phyloP scores from a whole-genome alignment of 2,888 invertebrate genomes.

The Hirtodrosophila duncani region DNA sequence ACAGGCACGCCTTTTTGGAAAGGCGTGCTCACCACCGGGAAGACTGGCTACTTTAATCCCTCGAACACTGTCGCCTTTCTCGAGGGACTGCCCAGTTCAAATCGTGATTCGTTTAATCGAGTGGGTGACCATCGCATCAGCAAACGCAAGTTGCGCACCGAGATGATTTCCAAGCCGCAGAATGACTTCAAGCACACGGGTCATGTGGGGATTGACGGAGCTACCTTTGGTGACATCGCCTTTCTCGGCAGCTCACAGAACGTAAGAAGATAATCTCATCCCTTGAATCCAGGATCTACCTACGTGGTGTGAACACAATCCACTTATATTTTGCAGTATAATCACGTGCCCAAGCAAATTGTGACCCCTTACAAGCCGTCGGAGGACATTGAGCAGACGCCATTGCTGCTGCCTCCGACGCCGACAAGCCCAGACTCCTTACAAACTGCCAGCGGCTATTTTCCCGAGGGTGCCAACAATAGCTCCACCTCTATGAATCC shows the following conservation, averaged over 20 bases:
- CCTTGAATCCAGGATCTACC: background rate
- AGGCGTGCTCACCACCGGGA: constrained; percentile 91
- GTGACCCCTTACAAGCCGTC: constrained; percentile 93
- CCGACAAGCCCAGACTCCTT: constrained; percentile 78
- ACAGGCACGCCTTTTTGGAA: constrained; percentile 89
- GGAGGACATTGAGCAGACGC: constrained; percentile 87
- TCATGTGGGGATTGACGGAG: constrained; percentile 97
- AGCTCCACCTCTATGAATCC: constrained; percentile 77
- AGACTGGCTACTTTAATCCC: constrained; percentile 96
- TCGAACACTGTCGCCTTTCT: constrained; percentile 92
- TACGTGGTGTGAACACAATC: too few species aligned
- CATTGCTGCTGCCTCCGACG: constrained; percentile 81
- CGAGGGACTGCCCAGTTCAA: constrained; percentile 80
- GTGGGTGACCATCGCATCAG: constrained; percentile 80
- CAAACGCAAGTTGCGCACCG: constrained; percentile 86
- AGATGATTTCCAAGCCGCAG: constrained; percentile 98
- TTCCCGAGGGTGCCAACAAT: constrained; percentile 72
- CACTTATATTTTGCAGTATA: constrained; percentile 79
- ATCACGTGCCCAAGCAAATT: constrained; percentile 91
- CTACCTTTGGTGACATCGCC: constrained; percentile 95
- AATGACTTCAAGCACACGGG: constrained; percentile 97
- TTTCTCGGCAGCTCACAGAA: constrained; percentile 79
- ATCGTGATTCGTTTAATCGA: constrained; percentile 82
- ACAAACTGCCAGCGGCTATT: constrained; percentile 78
- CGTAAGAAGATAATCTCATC: constrained; percentile 54